Conservation (phyloP, 2,797 vertebrate genomes). For the Hydrolagus colliei region DNA sequence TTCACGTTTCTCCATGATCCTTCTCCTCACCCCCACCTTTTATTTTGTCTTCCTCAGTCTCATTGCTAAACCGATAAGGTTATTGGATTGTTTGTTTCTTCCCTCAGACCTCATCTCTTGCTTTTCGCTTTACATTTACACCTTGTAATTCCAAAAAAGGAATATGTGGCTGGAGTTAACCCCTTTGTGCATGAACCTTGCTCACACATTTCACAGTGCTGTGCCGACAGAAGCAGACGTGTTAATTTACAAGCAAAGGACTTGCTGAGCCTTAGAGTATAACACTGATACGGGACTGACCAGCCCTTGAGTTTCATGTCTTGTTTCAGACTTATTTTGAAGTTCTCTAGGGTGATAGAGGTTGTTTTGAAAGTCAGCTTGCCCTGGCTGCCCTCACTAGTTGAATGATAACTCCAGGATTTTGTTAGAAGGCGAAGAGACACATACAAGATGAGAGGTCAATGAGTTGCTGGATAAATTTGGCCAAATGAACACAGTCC, state of each 20-base stretch:
- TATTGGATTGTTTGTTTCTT: constrained; percentile 5
- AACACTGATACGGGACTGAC: not conserved
- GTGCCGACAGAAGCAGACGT: not conserved
- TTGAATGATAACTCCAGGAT: too few species aligned
- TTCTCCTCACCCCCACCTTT: not conserved
- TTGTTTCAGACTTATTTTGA: too few species aligned
- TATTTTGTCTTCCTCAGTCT: constrained; percentile 4
- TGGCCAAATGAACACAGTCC: too few species aligned
- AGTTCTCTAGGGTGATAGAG: too few species aligned
- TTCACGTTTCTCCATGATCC: constrained; percentile 20
- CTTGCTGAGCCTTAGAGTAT: not conserved
- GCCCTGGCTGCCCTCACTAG: too few species aligned
- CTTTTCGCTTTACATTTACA: constrained; percentile 7
- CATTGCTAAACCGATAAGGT: constrained; percentile 21
- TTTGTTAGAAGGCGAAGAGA: too few species aligned
- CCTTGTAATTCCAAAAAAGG: constrained; percentile 3
- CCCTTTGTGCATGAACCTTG: not conserved
- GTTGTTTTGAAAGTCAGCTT: too few species aligned
- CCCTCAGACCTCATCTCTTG: not conserved
- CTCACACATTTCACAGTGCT: not conserved
- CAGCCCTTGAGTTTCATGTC: not conserved
- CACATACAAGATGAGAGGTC: too few species aligned
- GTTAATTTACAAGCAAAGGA: not conserved
- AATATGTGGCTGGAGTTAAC: constrained; percentile 6
- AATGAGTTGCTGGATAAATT: too few species aligned